Evolutionary conservation across 2,888 invertebrate genomes (phyloP), one percentile per base, ranked within the genome.

Genomic region (Volucella inanis): DNA sequence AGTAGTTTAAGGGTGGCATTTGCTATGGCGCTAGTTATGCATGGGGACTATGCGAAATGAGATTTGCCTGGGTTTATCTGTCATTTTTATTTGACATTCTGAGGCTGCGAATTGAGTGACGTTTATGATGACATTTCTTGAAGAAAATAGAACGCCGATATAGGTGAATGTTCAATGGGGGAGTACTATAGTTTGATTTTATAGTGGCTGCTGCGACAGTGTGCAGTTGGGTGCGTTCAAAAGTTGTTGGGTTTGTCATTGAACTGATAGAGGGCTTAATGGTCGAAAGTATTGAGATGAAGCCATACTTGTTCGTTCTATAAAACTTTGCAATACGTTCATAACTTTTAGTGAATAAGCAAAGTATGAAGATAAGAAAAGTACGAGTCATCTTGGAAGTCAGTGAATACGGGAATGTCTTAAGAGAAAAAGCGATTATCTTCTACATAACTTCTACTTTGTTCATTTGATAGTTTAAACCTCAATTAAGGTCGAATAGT

Each of bases 51-150:
- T 76, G 76, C 59, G 52, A 76, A 71, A 76, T 65, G 55, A 43
- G 54, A 76, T 65, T 71, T 65, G 52, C 52, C 3, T 76, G 54
- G 76, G 57, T 75, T 81, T 76, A 76, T 76, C 64, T 71, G 70
- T 76, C 45, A 64, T 43, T 65, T 75, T 76, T 76, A 81, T 76
- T 64, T 81, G 76, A 71, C 55, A 71, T 41, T 65, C 55, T 64
- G 45, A 41, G 70, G 64, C 76, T 22, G 41, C 12, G 12, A 10
- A 74, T 22, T 22, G 3, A 22, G 22, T 22, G 22, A 22, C 22
- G 3, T 1, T 22, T 22, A 22, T 22, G 22, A 11, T 74, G 74
- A 62, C 64, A 59, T 64, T 74, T 74, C 18, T 64, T 47, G 38
- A 8, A 18, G 3, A 15, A 10, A 22, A 22, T 22, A 22, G 22